Conservation (phyloP, 2,797 vertebrate species). For the Hippopotamyrus pictus region DNA sequence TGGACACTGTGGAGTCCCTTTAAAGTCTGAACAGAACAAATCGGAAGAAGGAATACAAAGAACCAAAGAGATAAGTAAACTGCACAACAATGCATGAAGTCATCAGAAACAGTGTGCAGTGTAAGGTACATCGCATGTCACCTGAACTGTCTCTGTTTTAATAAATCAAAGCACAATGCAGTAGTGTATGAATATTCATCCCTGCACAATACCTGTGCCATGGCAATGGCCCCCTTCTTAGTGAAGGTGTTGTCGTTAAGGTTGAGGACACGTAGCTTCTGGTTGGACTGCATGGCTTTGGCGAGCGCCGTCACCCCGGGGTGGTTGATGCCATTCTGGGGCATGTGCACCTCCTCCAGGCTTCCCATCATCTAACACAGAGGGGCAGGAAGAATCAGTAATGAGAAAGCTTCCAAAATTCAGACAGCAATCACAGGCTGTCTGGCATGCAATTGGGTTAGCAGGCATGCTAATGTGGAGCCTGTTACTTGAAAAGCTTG, state of each 20-base stretch:
- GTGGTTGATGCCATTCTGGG: slow-evolving; percentile 87
- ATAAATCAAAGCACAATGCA: not conserved
- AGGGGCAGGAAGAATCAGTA: slow-evolving; percentile 33
- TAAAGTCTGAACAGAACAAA: slow-evolving; percentile 63
- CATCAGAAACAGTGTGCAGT: not conserved
- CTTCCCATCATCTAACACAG: slow-evolving; percentile 77
- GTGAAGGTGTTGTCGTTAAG: slow-evolving; percentile 98
- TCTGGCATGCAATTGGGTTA: not conserved
- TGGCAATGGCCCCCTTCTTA: slow-evolving; percentile 84
- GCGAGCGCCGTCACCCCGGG: slow-evolving; percentile 84
- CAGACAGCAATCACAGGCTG: not conserved
- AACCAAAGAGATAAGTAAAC: not conserved
- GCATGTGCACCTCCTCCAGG: slow-evolving; percentile 74
- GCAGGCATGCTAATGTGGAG: not conserved
- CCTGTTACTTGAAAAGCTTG: slow-evolving; percentile 70
- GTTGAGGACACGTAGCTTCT: slow-evolving; percentile 81
- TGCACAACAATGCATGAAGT: not conserved
- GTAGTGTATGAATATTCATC: not conserved
- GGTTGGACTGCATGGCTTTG: slow-evolving; percentile 78
- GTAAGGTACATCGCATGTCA: no score
- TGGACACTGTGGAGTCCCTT: slow-evolving; percentile 79
- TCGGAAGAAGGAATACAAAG: not conserved
- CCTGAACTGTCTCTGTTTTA: not conserved
- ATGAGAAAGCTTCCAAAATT: not conserved
- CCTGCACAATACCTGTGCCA: slow-evolving; percentile 77